These are phyloP conservation scores for Elysia chlorotica DNA, from an alignment of 1,140 invertebrate genomes.

Conservation along the genomic window DNA sequence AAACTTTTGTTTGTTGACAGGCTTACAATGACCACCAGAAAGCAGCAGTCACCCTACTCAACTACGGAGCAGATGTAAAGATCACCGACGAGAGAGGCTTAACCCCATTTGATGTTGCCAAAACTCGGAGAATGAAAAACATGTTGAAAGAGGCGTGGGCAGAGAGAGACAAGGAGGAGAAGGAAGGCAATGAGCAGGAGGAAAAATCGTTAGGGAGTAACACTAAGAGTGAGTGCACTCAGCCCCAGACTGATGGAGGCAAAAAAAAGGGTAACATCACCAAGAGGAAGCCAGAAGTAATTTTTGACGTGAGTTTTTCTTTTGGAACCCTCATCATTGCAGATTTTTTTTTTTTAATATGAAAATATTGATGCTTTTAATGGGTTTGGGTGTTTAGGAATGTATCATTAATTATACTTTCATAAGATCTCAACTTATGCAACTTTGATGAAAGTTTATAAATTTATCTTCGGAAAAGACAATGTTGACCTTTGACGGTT, in stretches of 20 bases:
- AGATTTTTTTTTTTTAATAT: no score
- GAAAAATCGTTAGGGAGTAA: background rate
- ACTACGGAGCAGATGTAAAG: conserved; percentile 54
- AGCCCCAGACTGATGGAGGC: background rate
- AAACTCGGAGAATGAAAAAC: conserved; percentile 51
- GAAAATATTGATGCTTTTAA: no score
- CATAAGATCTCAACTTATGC: no score
- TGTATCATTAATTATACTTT: no score
- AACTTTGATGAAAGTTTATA: no score
- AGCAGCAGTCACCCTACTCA: conserved; percentile 43
- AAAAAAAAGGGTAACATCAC: background rate
- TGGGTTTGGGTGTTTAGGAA: no score
- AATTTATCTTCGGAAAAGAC: no score
- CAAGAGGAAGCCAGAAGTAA: conserved; percentile 47
- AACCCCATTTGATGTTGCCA: conserved; percentile 56
- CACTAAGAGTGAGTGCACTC: no score
- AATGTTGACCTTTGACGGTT: no score
- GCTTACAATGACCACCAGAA: conserved; percentile 55
- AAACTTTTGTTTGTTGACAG: conserved; percentile 39
- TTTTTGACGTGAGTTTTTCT: conserved; percentile 50
- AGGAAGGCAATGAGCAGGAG: background rate
- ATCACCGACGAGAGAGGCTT: conserved; percentile 53
- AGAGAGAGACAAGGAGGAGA: conserved; percentile 23
- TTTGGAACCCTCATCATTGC: no score
- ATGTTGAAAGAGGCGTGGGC: conserved; percentile 55